Base-by-base conservation (phyloP, 2,797 vertebrate species). In the Betta splendens region DNA sequence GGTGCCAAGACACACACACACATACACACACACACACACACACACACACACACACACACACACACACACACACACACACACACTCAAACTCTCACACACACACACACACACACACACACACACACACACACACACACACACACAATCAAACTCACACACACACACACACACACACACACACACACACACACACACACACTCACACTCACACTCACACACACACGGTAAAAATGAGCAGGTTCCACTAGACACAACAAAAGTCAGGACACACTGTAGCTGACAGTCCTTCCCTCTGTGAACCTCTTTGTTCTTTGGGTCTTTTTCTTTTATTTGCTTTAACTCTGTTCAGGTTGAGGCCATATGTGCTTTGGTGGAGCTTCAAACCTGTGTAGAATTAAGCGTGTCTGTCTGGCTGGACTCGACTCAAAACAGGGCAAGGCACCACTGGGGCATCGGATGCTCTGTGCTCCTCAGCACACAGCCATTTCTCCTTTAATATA, bases 331-430 rank as follows among this genome's bases (percentile, higher is more conserved):
- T 80, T 56, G 62, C 73, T 54, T 49, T 65, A 65, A 75, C 64
- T 81, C 72, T 81, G 44, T 60, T 79, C 88, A 89, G 84, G 86
- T 91, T 92, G 83, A 76, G 70, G 75, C 86, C 89, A 91, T 86
- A 91, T 92, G 89, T 90, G 73, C 42, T 6, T 51, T 58, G 56
- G 53, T 42, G 7, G 40, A 46, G 83, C 81, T 89, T 89, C 88
- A 75, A 88, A 90, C 80, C 76, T 83, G 70, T 74, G 68, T 71
- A 75, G 71, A 80, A 88, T 91, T 89, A 89, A 80, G 71, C 22
- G 29, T 85, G 81, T 88, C 84, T 82, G 84, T 69, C 84, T 87
- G 83, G 17, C 77, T 65, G 79, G 68, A 68, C 83, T 75, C 68
- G 61, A 68, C 57, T 86, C 33, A 72, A 73, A 75, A 47, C 48